Conservation (phyloP, 2,797 vertebrate species). For the Thripadectes ignobilis region DNA sequence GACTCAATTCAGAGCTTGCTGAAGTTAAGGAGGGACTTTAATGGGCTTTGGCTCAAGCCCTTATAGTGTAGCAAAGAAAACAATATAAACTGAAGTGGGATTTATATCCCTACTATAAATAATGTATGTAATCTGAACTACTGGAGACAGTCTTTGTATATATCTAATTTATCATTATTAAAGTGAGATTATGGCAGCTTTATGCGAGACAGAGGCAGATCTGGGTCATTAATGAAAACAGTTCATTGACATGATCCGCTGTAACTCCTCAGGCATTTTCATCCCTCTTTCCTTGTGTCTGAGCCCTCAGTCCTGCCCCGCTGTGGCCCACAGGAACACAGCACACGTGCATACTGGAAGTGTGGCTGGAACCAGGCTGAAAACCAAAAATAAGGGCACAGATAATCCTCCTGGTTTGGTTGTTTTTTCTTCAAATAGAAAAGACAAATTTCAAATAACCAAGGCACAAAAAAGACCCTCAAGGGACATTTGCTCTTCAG, state of each 20-base stretch:
- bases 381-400: accelerated
- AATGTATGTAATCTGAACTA: slow-evolving; percentile 45
- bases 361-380: neutral
- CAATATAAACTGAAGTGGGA: slow-evolving; percentile 36
- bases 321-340: neutral
- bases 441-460: neutral
- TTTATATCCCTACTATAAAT: slow-evolving; percentile 56
- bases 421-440: neutral
- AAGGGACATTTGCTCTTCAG: neutral
- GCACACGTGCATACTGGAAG: accelerated
- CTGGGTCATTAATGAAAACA: neutral
- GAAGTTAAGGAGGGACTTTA: slow-evolving; percentile 30
- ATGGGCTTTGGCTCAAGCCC: slow-evolving; percentile 41
- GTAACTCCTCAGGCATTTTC: neutral
- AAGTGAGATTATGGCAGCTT: slow-evolving; percentile 53
- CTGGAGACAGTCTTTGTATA: neutral
- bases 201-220: slow-evolving; percentile 37
- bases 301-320: neutral
- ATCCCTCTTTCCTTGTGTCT: neutral
- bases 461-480: neutral
- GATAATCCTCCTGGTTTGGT: neutral
- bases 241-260: neutral
- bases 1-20: neutral
- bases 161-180: slow-evolving; percentile 50
- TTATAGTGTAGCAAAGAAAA: neutral